Base-by-base conservation (phyloP, 2,113 vertebrate genomes). In the Ancistrus triradiatus region DNA sequence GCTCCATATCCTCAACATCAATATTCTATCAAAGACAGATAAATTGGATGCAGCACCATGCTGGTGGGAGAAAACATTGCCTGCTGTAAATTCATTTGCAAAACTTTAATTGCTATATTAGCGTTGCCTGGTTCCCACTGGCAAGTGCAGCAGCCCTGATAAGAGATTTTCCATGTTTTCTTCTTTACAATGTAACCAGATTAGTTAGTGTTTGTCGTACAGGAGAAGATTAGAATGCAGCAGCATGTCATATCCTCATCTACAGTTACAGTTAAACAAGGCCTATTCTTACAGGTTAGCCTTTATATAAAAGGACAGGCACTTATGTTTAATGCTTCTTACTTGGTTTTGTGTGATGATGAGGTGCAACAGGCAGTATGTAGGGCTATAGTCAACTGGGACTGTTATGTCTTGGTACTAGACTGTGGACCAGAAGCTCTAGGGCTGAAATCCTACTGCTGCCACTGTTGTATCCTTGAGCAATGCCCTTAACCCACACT, bases 91-190 rank as follows among this genome's bases (percentile, higher is more conserved):
- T 89, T 88, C 74, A 84, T 85, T 86, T 87, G 76, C 78, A 88
- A 89, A 89, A 87, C 83, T 43, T 77, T 86, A 89, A 87, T 84
- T 84, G 73, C 77, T 84, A 38, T 83, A 85, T 83, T 86, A 85
- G 84, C 80, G 77, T 65, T 73, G 81, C 63, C 51, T 79, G 82
- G 72, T 73, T 83, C 75, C 67, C 73, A 72, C 70, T 33, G 60
- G 64, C 69, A 74, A 70, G 47, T 51, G 59, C 58, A 77, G 68
- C 85, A 74, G 59, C 75, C 82, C 76, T 82, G 73, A 81, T 84
- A 76, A 74, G 72, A 69, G 83, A 80, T 78, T 77, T 66, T 81
- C 83, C 74, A 77, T 77, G 51, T 71, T 74, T 61, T 53, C 69
- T 81, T 87, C 82, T 87, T 91, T 90, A 83, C 79, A 70, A 77